Base-by-base conservation (phyloP, 1,140 invertebrate species). In the Wasmannia auropunctata region DNA sequence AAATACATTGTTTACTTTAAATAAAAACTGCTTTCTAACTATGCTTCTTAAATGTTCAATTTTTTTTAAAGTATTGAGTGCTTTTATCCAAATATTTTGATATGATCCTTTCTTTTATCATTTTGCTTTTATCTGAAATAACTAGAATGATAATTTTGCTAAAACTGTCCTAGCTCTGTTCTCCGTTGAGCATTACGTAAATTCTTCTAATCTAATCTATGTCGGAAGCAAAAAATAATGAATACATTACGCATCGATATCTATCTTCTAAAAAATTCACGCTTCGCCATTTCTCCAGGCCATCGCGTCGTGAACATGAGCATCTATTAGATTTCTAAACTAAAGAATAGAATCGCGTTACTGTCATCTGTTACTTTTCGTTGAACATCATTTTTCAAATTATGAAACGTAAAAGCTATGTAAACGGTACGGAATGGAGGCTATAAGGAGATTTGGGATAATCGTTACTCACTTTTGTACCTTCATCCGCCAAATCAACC, bases 401-500 rank as follows among this genome's bases (percentile, higher is more conserved):
- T 56, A 70, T 34, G 22, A 54, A 56, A 25, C 63, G 34, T 19
- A 58, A 49, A 22, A 81, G 92, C 93, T 94, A 94, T 91, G 93
- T 93, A 69, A 92, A 92, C 89, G 93, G 92, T 74, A 92, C 88
- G 22, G 92, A 91, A 69, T 92, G 91, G 22, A 90, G 91, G 60
- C 92, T 91, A 28, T 91, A 90, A 51, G 92, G 70, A 25, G 85
- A 88, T 43, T 88, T 89, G 56, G 79, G 65, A 67, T 54, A 69
- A 16, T 72, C 79, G 80, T 93, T 91, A 56, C 89, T 88, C 86
- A 91, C 89, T 85, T 91, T 92, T 62, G 91, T 87, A 31, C 92
- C 75, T 49, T 92, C 91, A 60, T 94, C 93, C 54, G 93, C 93
- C 77, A 94, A 85, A 89, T 94, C 93, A n/a, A 94, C 92, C 67